Evolutionary conservation across 2,797 vertebrate species (phyloP).

Genomic region (Sciaenops ocellatus): DNA sequence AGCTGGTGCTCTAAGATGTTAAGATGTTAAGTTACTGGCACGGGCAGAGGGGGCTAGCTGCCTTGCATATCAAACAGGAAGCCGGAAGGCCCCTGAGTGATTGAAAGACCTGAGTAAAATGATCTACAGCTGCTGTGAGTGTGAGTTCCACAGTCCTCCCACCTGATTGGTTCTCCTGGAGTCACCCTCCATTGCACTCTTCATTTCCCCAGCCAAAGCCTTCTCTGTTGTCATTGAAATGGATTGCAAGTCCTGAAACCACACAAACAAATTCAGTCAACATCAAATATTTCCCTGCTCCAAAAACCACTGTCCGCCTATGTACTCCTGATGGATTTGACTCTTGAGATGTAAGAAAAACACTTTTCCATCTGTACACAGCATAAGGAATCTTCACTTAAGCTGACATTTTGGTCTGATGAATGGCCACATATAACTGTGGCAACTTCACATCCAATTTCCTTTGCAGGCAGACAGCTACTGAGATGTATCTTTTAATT

Average conservation of each 20-base stretch:
- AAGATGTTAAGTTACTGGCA: constrained; percentile 62
- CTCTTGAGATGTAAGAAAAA: constrained; percentile 32
- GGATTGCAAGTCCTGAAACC: constrained; percentile 82
- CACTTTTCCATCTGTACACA: constrained; percentile 12
- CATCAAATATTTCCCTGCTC: constrained; percentile 51
- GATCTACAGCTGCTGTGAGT: constrained; percentile 70
- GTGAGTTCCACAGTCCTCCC: constrained; percentile 65
- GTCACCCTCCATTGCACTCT: constrained; percentile 91
- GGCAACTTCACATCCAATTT: constrained; percentile 30
- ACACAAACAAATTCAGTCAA: constrained; percentile 65
- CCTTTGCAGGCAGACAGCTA: constrained; percentile 32
- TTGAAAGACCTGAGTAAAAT: constrained; percentile 67
- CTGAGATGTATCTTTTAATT: constrained; percentile 39
- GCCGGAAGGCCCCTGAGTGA: constrained; percentile 63
- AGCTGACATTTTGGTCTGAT: constrained; percentile 23
- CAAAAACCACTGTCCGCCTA: constrained; percentile 9
- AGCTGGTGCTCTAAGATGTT: constrained; percentile 54
- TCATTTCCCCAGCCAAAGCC: constrained; percentile 89
- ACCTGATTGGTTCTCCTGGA: constrained; percentile 88
- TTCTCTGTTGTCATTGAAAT: constrained; percentile 93
- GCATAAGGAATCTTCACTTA: constrained; percentile 20
- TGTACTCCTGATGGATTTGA: constrained; percentile 37
- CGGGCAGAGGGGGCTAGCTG: constrained; percentile 31
- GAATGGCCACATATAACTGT: constrained; percentile 25
- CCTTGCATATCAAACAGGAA: constrained; percentile 77